Evolutionary conservation across 2,888 invertebrate species (phyloP), one percentile per base, ranked within the genome.

Genomic region (Bruchidius siliquastri): DNA sequence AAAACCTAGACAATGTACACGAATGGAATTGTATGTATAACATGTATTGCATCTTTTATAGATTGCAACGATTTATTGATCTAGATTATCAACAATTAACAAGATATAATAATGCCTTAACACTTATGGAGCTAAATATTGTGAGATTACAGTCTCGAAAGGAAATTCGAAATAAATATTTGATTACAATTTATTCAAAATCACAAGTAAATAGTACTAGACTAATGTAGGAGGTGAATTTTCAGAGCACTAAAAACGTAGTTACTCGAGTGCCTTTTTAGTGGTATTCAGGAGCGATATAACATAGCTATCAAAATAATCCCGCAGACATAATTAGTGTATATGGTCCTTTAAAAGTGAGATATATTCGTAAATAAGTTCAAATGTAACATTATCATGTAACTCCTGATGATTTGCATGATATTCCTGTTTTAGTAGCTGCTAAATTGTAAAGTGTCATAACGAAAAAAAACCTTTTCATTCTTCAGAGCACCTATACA

Each of bases 61-160:
- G 80, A 80, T 78, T 78, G 79, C 79, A 78, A 71, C 71, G 49
- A 49, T 71, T 69, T 74, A 73, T 74, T 74, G 73, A 75, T 74
- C 76, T 74, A 78, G 76, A 78, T 77, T 74, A 66, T 75, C 73
- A 77, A 77, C 77, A 77, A 76, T 74, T 68, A 49, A 49, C 69
- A 67, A 70, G 21, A 67, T 72, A 68, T 70, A 49, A 68, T 70
- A 49, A 68, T 75, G 72, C 75, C 73, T 21, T 70, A 74, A 69
- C 70, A 69, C 69, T 20, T 49, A 49, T 49, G 49, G 49, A 49
- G 49, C 49, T 49, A 49, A 13, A 49, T 49, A 49, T 49, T 13
- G 49, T 49, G 49, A 49, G 49, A 49, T 49, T 49, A 49, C 49
- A 49, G 49, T 49, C 49, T 49, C 49, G 49, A 49, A 26, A 49